Conservation (phyloP, 1,140 invertebrate species). For the Neodiprion lecontei region DNA sequence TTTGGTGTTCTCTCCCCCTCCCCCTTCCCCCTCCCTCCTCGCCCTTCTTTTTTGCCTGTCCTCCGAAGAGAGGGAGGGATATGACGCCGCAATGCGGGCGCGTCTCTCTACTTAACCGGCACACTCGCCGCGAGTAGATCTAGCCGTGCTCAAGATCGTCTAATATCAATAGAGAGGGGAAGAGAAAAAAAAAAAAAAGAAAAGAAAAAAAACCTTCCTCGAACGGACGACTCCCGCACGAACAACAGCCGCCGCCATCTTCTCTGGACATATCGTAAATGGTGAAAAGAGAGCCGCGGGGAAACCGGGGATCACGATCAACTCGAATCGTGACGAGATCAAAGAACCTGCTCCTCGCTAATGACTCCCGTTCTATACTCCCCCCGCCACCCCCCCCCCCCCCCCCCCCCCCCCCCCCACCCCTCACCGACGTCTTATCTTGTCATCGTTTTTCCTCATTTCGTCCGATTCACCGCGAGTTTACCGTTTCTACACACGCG, state of each 20-base stretch:
- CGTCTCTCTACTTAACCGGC: no score
- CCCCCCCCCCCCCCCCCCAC: not conserved
- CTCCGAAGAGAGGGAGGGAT: not conserved
- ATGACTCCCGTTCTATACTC: constrained; percentile 30
- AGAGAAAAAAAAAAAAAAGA: not conserved
- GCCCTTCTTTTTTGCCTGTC: no score
- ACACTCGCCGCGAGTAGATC: not conserved
- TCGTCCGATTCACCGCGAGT: no score
- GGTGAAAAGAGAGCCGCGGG: not conserved
- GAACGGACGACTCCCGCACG: not conserved
- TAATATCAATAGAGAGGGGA: not conserved
- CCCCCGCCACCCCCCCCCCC: not conserved
- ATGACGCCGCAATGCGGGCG: no score
- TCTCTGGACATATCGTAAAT: not conserved
- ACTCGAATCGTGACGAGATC: constrained; percentile 29
- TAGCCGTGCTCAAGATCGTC: not conserved
- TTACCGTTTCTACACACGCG: no score
- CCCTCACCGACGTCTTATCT: no score
- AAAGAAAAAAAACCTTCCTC: not conserved
- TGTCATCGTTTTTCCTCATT: no score
- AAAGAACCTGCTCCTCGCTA: constrained; percentile 38
- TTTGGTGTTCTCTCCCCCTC: not conserved
- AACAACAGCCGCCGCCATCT: not conserved
- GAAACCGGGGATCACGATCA: not conserved
- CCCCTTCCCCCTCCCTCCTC: no score